These are phyloP conservation scores for Caerostris darwini DNA, from an alignment of 1,140 invertebrate genomes.

Conservation along the genomic window DNA sequence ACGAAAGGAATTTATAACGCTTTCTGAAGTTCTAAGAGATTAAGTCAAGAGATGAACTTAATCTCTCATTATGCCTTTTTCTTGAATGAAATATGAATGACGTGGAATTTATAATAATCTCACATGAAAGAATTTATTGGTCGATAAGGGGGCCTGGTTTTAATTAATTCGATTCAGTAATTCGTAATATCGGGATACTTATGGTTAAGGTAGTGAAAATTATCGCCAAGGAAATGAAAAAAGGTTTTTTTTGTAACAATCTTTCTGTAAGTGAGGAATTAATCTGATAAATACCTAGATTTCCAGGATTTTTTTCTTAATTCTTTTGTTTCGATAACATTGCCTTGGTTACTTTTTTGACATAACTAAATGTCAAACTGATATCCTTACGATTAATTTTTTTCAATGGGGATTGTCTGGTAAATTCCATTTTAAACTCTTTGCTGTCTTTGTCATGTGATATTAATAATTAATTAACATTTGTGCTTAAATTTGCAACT, in stretches of 20 bases:
- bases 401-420: not conserved
- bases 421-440: not conserved
- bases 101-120: not conserved
- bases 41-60: no score
- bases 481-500: not conserved
- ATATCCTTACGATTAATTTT: not conserved
- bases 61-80: not conserved
- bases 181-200: not conserved
- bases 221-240: not conserved
- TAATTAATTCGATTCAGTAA: constrained; percentile 25
- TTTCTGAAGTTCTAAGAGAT: no score
- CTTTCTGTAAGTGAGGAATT: not conserved
- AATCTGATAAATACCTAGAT: not conserved
- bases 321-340: not conserved
- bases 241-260: not conserved
- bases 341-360: not conserved
- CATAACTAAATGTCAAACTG: not conserved
- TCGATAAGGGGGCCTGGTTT: not conserved
- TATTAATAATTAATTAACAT: not conserved
- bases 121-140: not conserved
- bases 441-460: not conserved
- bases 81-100: not conserved
- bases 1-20: no score
- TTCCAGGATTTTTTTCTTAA: not conserved
- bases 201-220: not conserved